Percentiles rank a stretch among this genome's conserved stretches.
These are phyloP conservation scores for Beaufortia kweichowensis DNA, from an alignment of 2,113 vertebrate genomes.

Conservation along the genomic window DNA sequence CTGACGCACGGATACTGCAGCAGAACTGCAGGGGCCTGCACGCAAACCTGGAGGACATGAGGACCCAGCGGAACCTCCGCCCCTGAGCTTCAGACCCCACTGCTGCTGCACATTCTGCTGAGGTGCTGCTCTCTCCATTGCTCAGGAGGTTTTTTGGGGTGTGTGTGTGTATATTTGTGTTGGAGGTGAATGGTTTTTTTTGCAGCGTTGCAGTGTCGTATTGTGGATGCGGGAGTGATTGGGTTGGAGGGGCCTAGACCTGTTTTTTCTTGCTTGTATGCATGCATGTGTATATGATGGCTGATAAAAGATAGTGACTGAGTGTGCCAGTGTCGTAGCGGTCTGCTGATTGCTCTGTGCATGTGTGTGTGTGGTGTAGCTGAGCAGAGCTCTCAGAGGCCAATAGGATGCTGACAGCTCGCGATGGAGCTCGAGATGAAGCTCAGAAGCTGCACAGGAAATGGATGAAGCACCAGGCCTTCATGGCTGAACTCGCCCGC, in stretches of 20 bases:
- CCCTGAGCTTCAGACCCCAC: constrained; percentile 67
- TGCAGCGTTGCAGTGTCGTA: not conserved
- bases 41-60: constrained; percentile 73
- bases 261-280: constrained; percentile 21
- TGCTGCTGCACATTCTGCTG: constrained; percentile 65
- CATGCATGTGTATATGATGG: constrained; percentile 6
- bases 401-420: constrained; percentile 92
- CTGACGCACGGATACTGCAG: constrained; percentile 79
- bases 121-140: constrained; percentile 71
- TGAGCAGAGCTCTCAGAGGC: constrained; percentile 78
- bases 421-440: constrained; percentile 91
- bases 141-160: constrained; percentile 61
- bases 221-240: not conserved
- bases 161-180: constrained; percentile 29
- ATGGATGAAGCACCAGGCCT: constrained; percentile 94
- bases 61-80: constrained; percentile 72
- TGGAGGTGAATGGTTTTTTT: constrained; percentile 30
- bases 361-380: constrained; percentile 77
- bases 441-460: constrained; percentile 93
- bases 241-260: constrained; percentile 3
- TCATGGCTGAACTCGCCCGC: constrained; percentile 90
- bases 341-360: constrained; percentile 69
- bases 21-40: constrained; percentile 75
- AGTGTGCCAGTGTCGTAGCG: constrained; percentile 61
- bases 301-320: constrained; percentile 5